A percentile compares a stretch with the other conserved stretches of the same genome.
Evolutionary conservation across 2,113 vertebrate genomes (phyloP).

Genomic region (Alces alces): DNA sequence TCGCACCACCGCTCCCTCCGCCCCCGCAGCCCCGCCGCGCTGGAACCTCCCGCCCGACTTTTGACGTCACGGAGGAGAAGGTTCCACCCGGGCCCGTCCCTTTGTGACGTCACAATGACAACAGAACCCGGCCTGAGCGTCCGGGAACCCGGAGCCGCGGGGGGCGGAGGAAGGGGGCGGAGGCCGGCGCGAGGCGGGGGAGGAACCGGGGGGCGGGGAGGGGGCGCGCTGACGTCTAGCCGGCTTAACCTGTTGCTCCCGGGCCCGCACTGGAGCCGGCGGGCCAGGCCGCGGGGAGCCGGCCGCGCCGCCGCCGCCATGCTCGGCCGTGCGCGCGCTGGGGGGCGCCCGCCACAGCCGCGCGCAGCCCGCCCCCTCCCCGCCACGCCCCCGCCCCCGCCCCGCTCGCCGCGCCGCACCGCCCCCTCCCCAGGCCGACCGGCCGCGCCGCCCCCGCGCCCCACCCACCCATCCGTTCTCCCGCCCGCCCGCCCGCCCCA

Average conservation of each 20-base stretch:
- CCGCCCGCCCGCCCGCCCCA: not conserved
- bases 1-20: not conserved
- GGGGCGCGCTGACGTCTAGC: constrained; percentile 54
- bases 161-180: not conserved
- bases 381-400: constrained; percentile 7
- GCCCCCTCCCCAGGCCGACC: not conserved
- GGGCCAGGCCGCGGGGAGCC: not conserved
- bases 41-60: constrained; percentile 71
- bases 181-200: not conserved
- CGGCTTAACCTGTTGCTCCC: constrained; percentile 71
- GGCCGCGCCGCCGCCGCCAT: not conserved
- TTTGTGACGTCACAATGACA: constrained; percentile 83
- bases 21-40: not conserved
- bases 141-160: not conserved
- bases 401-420: too few species aligned
- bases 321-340: not conserved
- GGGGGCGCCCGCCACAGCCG: constrained; percentile 27
- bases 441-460: not conserved
- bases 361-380: not conserved
- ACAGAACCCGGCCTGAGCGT: constrained; percentile 46
- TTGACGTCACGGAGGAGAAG: constrained; percentile 75
- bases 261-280: not conserved
- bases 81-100: constrained; percentile 76
- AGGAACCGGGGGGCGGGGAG: constrained; percentile 32
- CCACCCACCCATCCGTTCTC: not conserved